Evolutionary conservation across 1,140 invertebrate species (phyloP).

Genomic region (Heliconius himera): DNA sequence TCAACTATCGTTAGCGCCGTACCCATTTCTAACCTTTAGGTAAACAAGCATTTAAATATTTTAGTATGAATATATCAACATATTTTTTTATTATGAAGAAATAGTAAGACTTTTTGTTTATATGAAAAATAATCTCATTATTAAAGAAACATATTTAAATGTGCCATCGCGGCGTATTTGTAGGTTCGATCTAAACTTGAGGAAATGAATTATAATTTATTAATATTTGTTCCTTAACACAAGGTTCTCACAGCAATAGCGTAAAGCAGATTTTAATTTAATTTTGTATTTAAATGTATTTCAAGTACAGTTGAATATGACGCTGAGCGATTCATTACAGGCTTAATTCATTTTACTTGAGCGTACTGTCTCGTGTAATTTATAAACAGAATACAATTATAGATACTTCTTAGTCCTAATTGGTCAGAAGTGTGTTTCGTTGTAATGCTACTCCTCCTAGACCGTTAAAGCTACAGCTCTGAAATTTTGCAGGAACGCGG

Average conservation of each 20-base stretch:
- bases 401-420: background rate
- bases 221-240: background rate
- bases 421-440: too few species aligned
- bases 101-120: background rate
- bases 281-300: too few species aligned
- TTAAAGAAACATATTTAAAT: background rate
- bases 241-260: too few species aligned
- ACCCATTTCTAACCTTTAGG: background rate
- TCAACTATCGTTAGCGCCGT: background rate
- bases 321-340: background rate
- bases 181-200: background rate
- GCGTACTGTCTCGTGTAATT: background rate
- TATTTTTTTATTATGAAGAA: background rate
- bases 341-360: slow-evolving; percentile 6
- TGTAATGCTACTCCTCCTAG: too few species aligned
- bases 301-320: too few species aligned
- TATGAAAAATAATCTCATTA: background rate
- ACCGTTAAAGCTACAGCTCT: too few species aligned
- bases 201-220: too few species aligned
- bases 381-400: background rate
- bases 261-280: too few species aligned
- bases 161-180: too few species aligned
- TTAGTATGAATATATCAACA: slow-evolving; percentile 1
- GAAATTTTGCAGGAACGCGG: too few species aligned
- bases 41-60: slow-evolving; percentile 7